Percentiles rank a stretch among this genome's conserved stretches.
These are phyloP conservation scores for Unio delphinus DNA, from an alignment of 2,888 invertebrate genomes.

Conservation along the genomic window DNA sequence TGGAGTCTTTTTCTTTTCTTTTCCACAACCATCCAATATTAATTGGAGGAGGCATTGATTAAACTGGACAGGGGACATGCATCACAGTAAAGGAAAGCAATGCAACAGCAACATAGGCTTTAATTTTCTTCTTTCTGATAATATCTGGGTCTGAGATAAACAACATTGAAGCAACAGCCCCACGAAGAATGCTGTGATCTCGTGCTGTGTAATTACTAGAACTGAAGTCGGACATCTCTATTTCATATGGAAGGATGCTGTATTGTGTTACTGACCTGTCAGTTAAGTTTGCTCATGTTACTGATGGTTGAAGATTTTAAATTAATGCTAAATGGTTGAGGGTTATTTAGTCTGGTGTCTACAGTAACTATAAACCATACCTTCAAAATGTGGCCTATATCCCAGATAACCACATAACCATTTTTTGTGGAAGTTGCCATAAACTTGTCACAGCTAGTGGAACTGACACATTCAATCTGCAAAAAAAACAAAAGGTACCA, in stretches of 20 bases:
- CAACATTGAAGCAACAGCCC: not conserved
- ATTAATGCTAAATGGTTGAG: not conserved
- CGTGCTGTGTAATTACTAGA: not conserved
- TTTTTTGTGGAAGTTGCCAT: constrained; percentile 74
- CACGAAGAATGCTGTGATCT: not conserved
- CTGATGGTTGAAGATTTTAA: not conserved
- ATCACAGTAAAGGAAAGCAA: too few species aligned
- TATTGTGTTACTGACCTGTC: not conserved
- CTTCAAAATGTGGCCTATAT: constrained; percentile 85
- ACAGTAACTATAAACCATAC: constrained; percentile 56
- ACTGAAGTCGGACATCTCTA: not conserved
- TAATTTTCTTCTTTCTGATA: too few species aligned
- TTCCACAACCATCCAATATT: too few species aligned
- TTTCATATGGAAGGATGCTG: not conserved
- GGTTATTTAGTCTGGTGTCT: not conserved
- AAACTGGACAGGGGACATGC: too few species aligned
- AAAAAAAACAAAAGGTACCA: constrained; percentile 6
- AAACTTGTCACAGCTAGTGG: constrained; percentile 74
- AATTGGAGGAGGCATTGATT: too few species aligned
- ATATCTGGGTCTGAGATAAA: too few species aligned
- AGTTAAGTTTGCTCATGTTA: too few species aligned
- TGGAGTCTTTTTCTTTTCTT: too few species aligned
- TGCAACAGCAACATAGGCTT: too few species aligned
- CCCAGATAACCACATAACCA: constrained; percentile 84
- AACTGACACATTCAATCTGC: constrained; percentile 67